Evolutionary conservation across 2,797 vertebrate genomes (phyloP).

Genomic region (Holocentrus rufus): DNA sequence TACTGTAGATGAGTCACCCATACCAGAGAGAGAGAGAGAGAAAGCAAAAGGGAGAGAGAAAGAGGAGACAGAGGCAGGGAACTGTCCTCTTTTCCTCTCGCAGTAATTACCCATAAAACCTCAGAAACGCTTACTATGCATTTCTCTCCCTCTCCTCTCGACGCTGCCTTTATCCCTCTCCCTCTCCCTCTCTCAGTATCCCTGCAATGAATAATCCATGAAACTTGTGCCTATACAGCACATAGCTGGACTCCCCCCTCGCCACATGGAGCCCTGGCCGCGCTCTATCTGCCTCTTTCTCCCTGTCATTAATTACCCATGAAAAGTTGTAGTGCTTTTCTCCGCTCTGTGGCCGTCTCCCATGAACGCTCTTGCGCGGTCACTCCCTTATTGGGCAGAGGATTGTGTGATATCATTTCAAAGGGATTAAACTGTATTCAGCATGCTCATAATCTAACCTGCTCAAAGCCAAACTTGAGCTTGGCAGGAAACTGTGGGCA

Average conservation of each 20-base stretch:
- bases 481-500: constrained; percentile 11
- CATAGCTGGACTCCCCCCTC: constrained; percentile 40
- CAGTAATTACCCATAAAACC: constrained; percentile 51
- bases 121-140: constrained; percentile 57
- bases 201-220: constrained; percentile 59
- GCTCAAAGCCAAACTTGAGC: neutral
- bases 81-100: constrained; percentile 15
- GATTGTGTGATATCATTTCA: constrained; percentile 3
- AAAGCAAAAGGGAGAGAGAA: neutral
- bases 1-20: constrained; percentile 16
- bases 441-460: constrained; percentile 6
- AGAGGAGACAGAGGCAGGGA: constrained; percentile 13
- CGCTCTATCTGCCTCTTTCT: constrained; percentile 36
- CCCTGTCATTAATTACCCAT: constrained; percentile 66
- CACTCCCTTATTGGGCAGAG: neutral
- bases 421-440: neutral
- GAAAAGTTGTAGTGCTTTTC: constrained; percentile 54
- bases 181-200: constrained; percentile 45
- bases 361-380: neutral
- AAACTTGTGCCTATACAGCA: constrained; percentile 54
- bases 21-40: neutral
- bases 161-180: constrained; percentile 29
- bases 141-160: constrained; percentile 28
- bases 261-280: constrained; percentile 32
- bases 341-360: neutral